phyloP scores from a whole-genome alignment of 2,888 invertebrate genomes.

The Polietes domitor region DNA sequence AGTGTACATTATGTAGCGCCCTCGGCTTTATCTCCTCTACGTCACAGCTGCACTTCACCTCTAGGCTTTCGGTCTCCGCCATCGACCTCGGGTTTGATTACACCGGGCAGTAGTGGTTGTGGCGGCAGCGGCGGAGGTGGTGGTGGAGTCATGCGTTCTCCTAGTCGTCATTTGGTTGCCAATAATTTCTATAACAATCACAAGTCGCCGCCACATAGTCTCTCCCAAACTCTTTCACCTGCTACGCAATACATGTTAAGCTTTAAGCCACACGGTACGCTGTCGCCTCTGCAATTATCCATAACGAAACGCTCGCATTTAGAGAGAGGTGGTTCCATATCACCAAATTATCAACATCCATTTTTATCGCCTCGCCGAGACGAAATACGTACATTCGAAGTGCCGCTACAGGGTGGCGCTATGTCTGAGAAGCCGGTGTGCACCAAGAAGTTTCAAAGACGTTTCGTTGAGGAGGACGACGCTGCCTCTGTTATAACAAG shows the following conservation, averaged over 20 bases:
- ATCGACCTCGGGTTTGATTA: slow-evolving; percentile 64
- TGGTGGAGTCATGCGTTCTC: slow-evolving; percentile 76
- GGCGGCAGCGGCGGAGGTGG: slow-evolving; percentile 70
- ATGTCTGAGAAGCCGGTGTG: slow-evolving; percentile 79
- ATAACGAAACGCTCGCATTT: slow-evolving; percentile 77
- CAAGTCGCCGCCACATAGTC: slow-evolving; percentile 75
- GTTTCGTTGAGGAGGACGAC: slow-evolving; percentile 81
- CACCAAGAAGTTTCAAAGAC: slow-evolving; percentile 79
- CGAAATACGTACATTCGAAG: slow-evolving; percentile 75
- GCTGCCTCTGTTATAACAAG: slow-evolving; percentile 81
- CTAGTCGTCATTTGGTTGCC: slow-evolving; percentile 74
- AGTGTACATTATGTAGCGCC: slow-evolving; percentile 60
- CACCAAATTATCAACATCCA: slow-evolving; percentile 77
- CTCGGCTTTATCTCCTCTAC: slow-evolving; percentile 69
- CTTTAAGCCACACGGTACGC: slow-evolving; percentile 77
- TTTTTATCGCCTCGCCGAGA: slow-evolving; percentile 79
- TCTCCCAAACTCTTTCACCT: slow-evolving; percentile 73
- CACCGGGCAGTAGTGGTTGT: slow-evolving; percentile 66
- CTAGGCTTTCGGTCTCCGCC: slow-evolving; percentile 78
- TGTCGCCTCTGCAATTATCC: slow-evolving; percentile 79
- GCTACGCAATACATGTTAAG: slow-evolving; percentile 78
- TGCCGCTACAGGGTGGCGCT: slow-evolving; percentile 76
- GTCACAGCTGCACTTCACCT: slow-evolving; percentile 68
- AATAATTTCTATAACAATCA: slow-evolving; percentile 72
- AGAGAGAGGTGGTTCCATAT: slow-evolving; percentile 78